Conservation (phyloP, 2,888 invertebrate species). For the Rhingia rostrata region DNA sequence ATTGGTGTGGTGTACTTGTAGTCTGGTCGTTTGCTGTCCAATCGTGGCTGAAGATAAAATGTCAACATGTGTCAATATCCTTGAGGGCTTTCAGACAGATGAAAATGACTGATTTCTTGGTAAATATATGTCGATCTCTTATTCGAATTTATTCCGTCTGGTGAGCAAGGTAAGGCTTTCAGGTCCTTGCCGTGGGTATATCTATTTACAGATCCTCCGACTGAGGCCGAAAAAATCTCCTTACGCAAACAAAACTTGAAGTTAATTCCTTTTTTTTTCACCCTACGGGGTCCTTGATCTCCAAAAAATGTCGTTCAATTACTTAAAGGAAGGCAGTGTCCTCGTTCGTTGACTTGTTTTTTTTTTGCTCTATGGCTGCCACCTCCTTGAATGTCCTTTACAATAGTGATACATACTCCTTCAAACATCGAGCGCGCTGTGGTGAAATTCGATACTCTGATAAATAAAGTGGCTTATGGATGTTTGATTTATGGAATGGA, state of each 20-base stretch:
- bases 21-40: too few relatives aligned
- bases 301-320: conserved; percentile 57
- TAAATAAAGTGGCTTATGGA: conserved; percentile 72
- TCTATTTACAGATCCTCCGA: conserved; percentile 56
- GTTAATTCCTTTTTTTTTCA: conserved; percentile 14
- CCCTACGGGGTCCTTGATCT: conserved; percentile 14
- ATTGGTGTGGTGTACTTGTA: neutral
- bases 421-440: conserved; percentile 22
- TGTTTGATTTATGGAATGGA: conserved; percentile 72
- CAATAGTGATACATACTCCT: conserved; percentile 27
- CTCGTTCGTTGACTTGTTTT: conserved; percentile 7
- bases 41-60: conserved; percentile 30
- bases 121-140: conserved; percentile 25
- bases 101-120: conserved; percentile 42
- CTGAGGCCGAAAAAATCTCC: conserved; percentile 33
- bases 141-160: conserved; percentile 71
- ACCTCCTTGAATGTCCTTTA: conserved; percentile 25
- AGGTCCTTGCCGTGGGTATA: conserved; percentile 30
- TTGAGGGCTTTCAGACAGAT: conserved; percentile 38
- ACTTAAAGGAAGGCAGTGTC: conserved; percentile 60
- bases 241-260: conserved; percentile 53
- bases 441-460: conserved; percentile 64
- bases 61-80: conserved; percentile 50
- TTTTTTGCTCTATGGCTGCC: neutral
- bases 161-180: conserved; percentile 60